Percentiles rank a stretch among this genome's conserved stretches.
These are phyloP conservation scores for Ochlodes sylvanus DNA, from an alignment of 2,888 invertebrate species.

Conservation along the genomic window DNA sequence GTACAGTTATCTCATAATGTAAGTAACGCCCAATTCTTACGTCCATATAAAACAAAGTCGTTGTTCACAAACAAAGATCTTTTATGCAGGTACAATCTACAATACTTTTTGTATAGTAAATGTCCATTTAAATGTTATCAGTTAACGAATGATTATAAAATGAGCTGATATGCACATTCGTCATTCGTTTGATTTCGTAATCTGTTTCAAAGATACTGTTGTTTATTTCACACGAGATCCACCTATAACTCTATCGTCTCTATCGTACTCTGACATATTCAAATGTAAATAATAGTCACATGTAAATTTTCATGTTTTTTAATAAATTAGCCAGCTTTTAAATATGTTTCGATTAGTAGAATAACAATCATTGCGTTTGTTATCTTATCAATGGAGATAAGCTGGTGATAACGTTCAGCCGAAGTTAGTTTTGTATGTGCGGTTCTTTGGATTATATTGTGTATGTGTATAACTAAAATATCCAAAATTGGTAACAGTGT, in stretches of 20 bases:
- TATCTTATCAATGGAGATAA: constrained; percentile 76
- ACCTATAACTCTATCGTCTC: too few species aligned
- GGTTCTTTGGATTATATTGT: constrained; percentile 51
- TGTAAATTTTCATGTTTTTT: constrained; percentile 17
- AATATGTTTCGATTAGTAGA: constrained; percentile 70
- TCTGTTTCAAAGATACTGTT: constrained; percentile 9
- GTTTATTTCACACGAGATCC: not conserved
- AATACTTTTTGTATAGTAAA: not conserved
- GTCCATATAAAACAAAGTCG: not conserved
- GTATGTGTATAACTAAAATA: constrained; percentile 40
- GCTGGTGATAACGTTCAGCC: constrained; percentile 59
- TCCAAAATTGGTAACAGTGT: constrained; percentile 37
- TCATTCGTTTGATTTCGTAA: constrained; percentile 7
- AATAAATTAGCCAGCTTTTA: constrained; percentile 44
- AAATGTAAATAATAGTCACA: not conserved
- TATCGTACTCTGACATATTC: too few species aligned
- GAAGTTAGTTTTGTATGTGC: constrained; percentile 63
- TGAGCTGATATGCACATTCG: constrained; percentile 31
- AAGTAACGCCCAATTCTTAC: not conserved
- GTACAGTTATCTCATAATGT: too few species aligned
- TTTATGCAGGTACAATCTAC: not conserved
- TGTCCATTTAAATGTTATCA: constrained; percentile 20
- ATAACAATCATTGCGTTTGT: constrained; percentile 69
- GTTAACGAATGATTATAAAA: constrained; percentile 26
- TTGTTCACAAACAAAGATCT: constrained; percentile 2